phyloP scores from a whole-genome alignment of 2,888 invertebrate genomes.

The Saturnia japonica region DNA sequence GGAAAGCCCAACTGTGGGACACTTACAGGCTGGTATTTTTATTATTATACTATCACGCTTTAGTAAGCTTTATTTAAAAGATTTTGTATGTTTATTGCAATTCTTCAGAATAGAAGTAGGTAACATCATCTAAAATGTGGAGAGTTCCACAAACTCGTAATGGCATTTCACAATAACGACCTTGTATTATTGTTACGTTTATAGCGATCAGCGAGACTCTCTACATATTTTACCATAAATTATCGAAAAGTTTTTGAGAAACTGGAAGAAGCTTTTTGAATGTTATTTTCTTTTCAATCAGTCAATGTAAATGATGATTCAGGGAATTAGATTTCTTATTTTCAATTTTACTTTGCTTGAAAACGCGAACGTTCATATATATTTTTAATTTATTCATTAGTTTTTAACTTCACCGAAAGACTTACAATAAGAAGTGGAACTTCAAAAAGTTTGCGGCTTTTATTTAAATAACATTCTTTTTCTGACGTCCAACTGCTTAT shows the following conservation, averaged over 20 bases:
- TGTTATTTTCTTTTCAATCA: not conserved
- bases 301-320: not conserved
- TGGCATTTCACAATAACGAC: not conserved
- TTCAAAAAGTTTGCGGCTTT: not conserved
- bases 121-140: not conserved
- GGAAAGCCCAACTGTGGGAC: too few species aligned
- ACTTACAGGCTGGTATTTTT: too few species aligned
- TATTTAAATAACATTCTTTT: not conserved
- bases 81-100: not conserved
- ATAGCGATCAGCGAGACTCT: not conserved
- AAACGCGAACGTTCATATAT: not conserved
- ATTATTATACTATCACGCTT: too few species aligned
- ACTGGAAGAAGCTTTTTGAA: not conserved
- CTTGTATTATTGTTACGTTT: not conserved
- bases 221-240: not conserved
- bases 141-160: not conserved
- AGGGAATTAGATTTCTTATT: constrained; percentile 4
- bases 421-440: not conserved
- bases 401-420: not conserved
- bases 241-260: too few species aligned
- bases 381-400: constrained; percentile 11
- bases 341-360: not conserved
- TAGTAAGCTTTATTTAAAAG: not conserved
- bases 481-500: not conserved
- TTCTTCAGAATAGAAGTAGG: not conserved